phyloP scores from a whole-genome alignment of 1,140 invertebrate species.

The Brachionus calyciflorus region DNA sequence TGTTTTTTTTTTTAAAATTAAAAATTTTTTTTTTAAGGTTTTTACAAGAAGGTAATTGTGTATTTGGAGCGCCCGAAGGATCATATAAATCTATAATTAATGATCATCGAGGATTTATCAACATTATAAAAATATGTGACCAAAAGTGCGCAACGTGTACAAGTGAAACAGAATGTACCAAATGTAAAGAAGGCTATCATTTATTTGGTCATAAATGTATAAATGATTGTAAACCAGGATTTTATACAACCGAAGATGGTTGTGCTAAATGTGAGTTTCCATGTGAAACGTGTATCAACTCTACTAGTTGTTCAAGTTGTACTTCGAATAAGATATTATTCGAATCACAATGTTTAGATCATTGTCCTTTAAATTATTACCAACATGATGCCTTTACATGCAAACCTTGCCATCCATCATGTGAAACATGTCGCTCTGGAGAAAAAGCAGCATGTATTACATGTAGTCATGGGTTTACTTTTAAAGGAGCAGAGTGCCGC shows the following conservation, averaged over 20 bases:
- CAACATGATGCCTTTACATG: constrained; percentile 61
- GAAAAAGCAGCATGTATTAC: constrained; percentile 74
- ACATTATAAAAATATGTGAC: background rate
- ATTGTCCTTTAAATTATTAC: constrained; percentile 49
- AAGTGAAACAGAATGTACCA: background rate
- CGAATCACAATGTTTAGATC: constrained; percentile 48
- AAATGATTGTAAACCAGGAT: background rate
- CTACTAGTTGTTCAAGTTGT: background rate
- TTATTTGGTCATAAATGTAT: constrained; percentile 20
- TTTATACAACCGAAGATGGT: background rate
- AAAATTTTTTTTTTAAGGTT: background rate
- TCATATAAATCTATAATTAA: background rate
- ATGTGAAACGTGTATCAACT: constrained; percentile 31
- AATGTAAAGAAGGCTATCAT: background rate
- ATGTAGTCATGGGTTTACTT: constrained; percentile 69
- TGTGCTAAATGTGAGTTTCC: background rate
- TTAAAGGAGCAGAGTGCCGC: constrained; percentile 62
- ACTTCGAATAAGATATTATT: background rate
- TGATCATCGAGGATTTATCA: background rate
- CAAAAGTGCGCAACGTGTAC: background rate
- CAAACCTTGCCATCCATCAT: constrained; percentile 72
- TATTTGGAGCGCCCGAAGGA: background rate
- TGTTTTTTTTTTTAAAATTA: background rate
- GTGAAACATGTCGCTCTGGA: constrained; percentile 76
- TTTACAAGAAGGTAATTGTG: background rate